Evolutionary conservation across 2,113 vertebrate species (phyloP).

Genomic region (Ardeotis arabs): DNA sequence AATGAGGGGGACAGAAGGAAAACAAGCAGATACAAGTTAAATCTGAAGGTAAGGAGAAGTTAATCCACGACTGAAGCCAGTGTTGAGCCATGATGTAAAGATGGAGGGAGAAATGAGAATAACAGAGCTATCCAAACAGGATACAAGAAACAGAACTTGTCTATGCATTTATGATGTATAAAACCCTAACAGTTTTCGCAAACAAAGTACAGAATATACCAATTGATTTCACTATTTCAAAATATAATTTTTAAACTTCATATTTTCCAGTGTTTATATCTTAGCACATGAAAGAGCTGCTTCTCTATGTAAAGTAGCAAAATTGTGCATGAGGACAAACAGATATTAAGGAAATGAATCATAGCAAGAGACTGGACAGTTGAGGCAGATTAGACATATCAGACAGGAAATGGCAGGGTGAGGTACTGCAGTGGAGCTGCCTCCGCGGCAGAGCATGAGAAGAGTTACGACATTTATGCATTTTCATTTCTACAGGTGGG

Average conservation of each 20-base stretch:
- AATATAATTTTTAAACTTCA: neutral
- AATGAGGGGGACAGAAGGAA: neutral
- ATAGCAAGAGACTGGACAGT: constrained; percentile 70
- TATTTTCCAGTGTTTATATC: constrained; percentile 31
- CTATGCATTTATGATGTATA: neutral
- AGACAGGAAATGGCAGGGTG: constrained; percentile 62
- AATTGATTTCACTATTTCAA: constrained; percentile 42
- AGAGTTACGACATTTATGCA: constrained; percentile 80
- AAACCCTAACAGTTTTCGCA: constrained; percentile 14
- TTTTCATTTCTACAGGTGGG: constrained; percentile 82
- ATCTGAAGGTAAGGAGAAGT: neutral
- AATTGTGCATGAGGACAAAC: constrained; percentile 65
- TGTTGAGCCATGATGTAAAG: neutral
- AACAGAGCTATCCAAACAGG: neutral
- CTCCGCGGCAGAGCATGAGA: constrained; percentile 39
- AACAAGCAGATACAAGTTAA: neutral
- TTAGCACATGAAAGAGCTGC: constrained; percentile 20
- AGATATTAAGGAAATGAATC: constrained; percentile 68
- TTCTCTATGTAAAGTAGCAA: constrained; percentile 52
- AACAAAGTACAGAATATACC: neutral
- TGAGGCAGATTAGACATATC: constrained; percentile 71
- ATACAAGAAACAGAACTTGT: neutral
- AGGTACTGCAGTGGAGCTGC: constrained; percentile 71
- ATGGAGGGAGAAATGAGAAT: neutral
- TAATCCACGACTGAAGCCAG: neutral